Percentiles rank a stretch among this genome's conserved stretches.
Conservation (phyloP, 2,797 vertebrate genomes). For the Dromococcyx pavoninus region DNA sequence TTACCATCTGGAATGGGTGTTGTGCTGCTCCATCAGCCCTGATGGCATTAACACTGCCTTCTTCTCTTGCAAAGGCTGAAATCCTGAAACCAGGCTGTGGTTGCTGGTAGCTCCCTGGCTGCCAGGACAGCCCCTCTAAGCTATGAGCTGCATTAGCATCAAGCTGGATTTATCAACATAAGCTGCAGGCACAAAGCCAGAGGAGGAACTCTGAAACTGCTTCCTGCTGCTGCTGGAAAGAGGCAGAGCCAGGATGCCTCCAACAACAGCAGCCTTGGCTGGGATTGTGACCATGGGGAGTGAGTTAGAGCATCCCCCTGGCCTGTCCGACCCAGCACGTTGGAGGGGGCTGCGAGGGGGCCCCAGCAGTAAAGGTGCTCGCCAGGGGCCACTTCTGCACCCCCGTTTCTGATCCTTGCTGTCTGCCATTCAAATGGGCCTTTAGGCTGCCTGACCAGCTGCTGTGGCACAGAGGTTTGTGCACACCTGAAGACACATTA, state of each 20-base stretch:
- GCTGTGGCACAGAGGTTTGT: neutral
- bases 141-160: fast-evolving
- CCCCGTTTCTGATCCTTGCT: neutral
- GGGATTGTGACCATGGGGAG: neutral
- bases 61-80: neutral
- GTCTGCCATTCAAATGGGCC: neutral
- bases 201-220: neutral
- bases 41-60: too few relatives aligned
- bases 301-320: neutral
- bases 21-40: neutral
- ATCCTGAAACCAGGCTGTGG: neutral
- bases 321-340: fast-evolving
- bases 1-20: neutral
- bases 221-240: neutral
- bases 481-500: neutral
- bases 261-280: neutral
- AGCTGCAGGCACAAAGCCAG: neutral
- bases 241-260: neutral
- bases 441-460: neutral
- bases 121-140: neutral
- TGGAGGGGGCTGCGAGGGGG: neutral
- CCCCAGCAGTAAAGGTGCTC: neutral
- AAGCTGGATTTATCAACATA: neutral
- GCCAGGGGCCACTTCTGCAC: neutral
- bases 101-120: neutral